These are phyloP conservation scores for Peromyscus aztecus DNA, from an alignment of 2,797 vertebrate species.

Conservation along the genomic window DNA sequence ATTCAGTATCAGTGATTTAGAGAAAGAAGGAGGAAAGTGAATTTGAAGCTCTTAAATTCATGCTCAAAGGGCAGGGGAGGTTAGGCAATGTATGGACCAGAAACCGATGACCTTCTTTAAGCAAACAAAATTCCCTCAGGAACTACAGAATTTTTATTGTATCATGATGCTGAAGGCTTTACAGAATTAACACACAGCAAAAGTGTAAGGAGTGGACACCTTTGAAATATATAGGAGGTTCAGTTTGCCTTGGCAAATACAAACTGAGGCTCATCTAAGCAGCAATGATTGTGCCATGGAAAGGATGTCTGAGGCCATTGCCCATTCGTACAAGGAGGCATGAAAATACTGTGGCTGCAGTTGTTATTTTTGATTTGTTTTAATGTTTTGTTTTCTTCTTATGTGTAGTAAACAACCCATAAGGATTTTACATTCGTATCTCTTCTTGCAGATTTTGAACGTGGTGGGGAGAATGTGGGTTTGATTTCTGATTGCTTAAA, in stretches of 20 bases:
- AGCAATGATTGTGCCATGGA: neutral
- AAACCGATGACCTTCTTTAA: neutral
- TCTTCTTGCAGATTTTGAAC: neutral
- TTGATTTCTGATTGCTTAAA: neutral
- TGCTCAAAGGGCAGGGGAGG: neutral
- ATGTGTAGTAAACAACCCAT: neutral
- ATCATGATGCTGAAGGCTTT: neutral
- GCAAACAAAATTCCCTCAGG: no score
- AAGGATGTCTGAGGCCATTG: neutral
- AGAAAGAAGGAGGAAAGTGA: neutral
- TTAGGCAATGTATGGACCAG: neutral
- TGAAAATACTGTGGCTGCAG: neutral
- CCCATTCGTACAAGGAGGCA: neutral
- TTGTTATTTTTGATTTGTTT: neutral
- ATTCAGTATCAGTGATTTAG: neutral
- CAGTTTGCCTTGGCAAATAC: neutral
- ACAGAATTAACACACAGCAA: neutral
- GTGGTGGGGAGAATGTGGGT: neutral
- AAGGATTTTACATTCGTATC: neutral
- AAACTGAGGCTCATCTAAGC: neutral
- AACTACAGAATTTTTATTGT: neutral
- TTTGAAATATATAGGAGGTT: neutral
- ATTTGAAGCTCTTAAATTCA: neutral
- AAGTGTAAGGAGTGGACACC: neutral
- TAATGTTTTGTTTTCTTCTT: neutral